These are phyloP conservation scores for Heliconius erato DNA, from an alignment of 2,888 invertebrate species.

Conservation along the genomic window DNA sequence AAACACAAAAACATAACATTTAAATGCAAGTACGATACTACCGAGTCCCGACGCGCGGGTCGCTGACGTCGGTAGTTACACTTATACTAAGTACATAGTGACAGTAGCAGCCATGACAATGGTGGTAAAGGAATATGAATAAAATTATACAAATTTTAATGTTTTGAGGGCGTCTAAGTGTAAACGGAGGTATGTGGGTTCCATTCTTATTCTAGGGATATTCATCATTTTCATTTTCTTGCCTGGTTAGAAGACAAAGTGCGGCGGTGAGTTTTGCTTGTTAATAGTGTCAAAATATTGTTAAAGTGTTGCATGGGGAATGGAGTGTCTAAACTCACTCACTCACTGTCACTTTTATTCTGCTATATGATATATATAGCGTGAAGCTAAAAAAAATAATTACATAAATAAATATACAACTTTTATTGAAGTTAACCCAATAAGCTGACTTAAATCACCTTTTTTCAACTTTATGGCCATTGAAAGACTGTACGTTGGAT, in stretches of 20 bases:
- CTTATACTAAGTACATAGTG: constrained; percentile 30
- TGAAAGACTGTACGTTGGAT: too few species aligned
- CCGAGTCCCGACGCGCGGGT: constrained; percentile 6
- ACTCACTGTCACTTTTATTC: too few species aligned
- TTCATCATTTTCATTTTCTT: not conserved
- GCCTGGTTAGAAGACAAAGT: not conserved
- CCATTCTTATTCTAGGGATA: not conserved
- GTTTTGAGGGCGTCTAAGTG: not conserved
- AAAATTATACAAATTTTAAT: not conserved
- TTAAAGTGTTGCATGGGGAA: too few species aligned
- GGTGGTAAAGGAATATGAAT: not conserved
- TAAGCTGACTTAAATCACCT: too few species aligned
- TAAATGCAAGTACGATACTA: constrained; percentile 15
- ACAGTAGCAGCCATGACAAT: not conserved
- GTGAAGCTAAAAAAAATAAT: too few species aligned
- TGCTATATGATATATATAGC: too few species aligned
- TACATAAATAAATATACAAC: too few species aligned
- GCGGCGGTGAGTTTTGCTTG: not conserved
- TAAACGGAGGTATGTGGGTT: not conserved
- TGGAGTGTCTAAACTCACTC: too few species aligned
- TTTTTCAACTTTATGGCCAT: too few species aligned
- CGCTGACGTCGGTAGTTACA: constrained; percentile 19
- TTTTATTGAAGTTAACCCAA: too few species aligned
- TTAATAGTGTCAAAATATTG: too few species aligned
- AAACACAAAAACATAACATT: too few species aligned